Percentiles rank a stretch among this genome's conserved stretches.
Evolutionary conservation across 2,888 invertebrate species (phyloP).

Genomic region (Herminia tarsipennalis): DNA sequence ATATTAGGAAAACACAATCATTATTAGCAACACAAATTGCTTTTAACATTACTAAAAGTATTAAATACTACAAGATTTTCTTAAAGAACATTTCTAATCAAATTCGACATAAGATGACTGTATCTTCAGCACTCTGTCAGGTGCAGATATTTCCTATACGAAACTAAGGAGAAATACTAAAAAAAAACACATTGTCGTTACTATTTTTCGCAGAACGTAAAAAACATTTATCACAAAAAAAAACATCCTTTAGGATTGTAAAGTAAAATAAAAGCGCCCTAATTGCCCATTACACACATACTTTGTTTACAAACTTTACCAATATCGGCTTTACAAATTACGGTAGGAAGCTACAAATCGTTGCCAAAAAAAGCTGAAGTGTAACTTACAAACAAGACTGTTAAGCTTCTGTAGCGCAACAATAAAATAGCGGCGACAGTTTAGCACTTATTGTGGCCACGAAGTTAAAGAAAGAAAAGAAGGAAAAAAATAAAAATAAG

Average conservation of each 20-base stretch:
- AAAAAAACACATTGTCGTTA: neutral
- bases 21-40: no score
- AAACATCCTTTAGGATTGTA: neutral
- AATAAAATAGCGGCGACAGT: constrained; percentile 71
- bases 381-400: constrained; percentile 71
- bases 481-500: constrained; percentile 9
- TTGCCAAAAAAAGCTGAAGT: constrained; percentile 58
- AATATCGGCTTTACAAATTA: constrained; percentile 68
- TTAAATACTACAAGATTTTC: no score
- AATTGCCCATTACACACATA: constrained; percentile 28
- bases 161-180: no score
- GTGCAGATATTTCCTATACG: no score
- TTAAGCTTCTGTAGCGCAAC: constrained; percentile 65
- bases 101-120: no score
- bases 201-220: neutral
- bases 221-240: constrained; percentile 1
- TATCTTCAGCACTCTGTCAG: no score
- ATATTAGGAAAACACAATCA: no score
- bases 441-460: constrained; percentile 61
- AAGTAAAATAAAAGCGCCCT: constrained; percentile 14
- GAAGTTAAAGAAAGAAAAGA: constrained; percentile 25
- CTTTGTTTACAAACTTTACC: constrained; percentile 55
- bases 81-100: no score
- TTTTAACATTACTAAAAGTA: no score
- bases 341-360: constrained; percentile 67